phyloP scores from a whole-genome alignment of 2,797 vertebrate species.

The Lepidocolaptes lacrymiger region DNA sequence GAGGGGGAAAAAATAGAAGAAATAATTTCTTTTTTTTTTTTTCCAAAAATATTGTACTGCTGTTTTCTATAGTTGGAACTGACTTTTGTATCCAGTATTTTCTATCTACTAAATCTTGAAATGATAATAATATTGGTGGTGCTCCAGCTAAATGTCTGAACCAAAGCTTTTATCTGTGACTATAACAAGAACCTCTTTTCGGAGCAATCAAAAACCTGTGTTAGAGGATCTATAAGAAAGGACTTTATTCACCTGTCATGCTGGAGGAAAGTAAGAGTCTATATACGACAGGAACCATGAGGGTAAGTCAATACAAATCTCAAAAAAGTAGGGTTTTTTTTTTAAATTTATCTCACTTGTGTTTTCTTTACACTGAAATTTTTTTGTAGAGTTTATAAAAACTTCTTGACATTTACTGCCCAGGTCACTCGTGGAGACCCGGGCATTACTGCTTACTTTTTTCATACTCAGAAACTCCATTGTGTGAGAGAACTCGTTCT shows the following conservation, averaged over 20 bases:
- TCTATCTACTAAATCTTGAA: not conserved
- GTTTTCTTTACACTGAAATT: not conserved
- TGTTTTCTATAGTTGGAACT: not conserved
- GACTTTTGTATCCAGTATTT: not conserved
- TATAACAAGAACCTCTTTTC: not conserved
- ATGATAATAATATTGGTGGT: not conserved
- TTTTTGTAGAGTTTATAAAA: not conserved
- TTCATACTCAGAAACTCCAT: not conserved
- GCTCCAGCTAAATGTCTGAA: not conserved
- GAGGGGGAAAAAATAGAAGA: not conserved
- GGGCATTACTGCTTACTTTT: constrained; percentile 28
- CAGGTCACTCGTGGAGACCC: not conserved
- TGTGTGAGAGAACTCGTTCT: not conserved
- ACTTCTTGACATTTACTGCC: not conserved
- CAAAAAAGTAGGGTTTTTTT: not conserved
- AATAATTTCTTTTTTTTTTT: not conserved
- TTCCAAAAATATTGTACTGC: not conserved
- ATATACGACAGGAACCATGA: not conserved
- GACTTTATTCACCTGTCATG: not conserved
- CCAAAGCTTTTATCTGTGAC: not conserved
- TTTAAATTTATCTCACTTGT: not conserved
- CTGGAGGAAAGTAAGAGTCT: not conserved
- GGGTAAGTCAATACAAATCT: not conserved
- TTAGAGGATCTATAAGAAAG: not conserved
- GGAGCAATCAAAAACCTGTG: not conserved